These are phyloP conservation scores for Shinisaurus crocodilurus DNA, from an alignment of 2,113 vertebrate genomes.

Conservation along the genomic window DNA sequence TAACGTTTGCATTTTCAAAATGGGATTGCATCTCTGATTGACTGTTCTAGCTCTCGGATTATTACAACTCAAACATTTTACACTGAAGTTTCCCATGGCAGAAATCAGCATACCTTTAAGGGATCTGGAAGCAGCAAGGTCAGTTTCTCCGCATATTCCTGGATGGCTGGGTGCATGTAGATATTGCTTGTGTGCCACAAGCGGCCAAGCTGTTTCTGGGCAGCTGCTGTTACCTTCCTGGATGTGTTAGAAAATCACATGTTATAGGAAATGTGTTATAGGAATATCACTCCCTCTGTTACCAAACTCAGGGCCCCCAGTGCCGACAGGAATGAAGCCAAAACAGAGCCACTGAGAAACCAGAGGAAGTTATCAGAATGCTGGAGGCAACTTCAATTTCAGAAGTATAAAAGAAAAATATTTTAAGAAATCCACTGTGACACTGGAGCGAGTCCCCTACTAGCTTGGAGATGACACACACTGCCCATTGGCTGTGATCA, in stretches of 20 bases:
- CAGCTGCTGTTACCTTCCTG: constrained; percentile 86
- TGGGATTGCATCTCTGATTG: neutral
- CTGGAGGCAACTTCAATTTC: neutral
- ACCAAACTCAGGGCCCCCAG: neutral
- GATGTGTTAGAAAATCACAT: constrained; percentile 17
- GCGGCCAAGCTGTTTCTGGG: constrained; percentile 83
- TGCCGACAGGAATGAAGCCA: neutral
- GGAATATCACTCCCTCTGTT: rapidly evolving
- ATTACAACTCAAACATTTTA: neutral
- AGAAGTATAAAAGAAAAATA: neutral
- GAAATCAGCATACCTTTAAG: constrained; percentile 84
- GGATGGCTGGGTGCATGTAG: constrained; percentile 84
- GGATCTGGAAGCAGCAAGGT: constrained; percentile 86
- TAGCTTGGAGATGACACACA: neutral
- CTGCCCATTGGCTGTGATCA: neutral
- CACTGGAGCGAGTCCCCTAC: too few species aligned
- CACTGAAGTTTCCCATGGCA: neutral
- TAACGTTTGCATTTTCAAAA: neutral
- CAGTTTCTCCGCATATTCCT: constrained; percentile 90
- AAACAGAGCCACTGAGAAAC: neutral
- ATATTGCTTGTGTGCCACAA: constrained; percentile 89
- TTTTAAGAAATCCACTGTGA: too few species aligned
- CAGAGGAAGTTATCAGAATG: neutral
- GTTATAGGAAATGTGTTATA: too few species aligned
- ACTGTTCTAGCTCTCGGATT: neutral